A percentile compares a stretch with the other conserved stretches of the same genome.
These are phyloP conservation scores for Pseudorhiza aurosa DNA, from an alignment of 30 jellyfish, hydroid and myxozoan species.

Conservation along the genomic window DNA sequence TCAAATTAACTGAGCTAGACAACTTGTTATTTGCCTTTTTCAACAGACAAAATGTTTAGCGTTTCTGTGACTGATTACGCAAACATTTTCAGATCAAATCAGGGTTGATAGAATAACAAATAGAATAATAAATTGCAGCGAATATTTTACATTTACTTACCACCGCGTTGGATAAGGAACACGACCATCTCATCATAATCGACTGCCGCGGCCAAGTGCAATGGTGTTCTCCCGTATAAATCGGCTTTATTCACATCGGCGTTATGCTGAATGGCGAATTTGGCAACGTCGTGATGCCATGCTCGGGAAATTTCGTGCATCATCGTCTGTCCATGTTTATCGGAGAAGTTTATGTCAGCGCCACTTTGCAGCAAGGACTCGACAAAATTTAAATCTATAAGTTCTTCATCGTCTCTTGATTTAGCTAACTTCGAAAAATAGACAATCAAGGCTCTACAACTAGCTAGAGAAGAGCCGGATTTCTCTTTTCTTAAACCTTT, in stretches of 20 bases:
- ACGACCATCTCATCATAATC: conserved; percentile 98
- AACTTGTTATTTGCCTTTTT: too few species aligned
- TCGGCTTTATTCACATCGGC: conserved; percentile 97
- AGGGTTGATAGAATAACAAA: too few species aligned
- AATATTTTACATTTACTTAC: too few species aligned
- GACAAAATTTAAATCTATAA: conserved; percentile 88
- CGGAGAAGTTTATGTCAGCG: conserved; percentile 94
- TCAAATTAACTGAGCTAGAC: too few species aligned
- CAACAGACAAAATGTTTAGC: too few species aligned
- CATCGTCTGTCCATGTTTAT: conserved; percentile 93
- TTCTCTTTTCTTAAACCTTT: conserved; percentile 21
- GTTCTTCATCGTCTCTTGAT: conserved; percentile 92
- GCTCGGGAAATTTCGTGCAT: conserved; percentile 98
- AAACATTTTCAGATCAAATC: too few species aligned
- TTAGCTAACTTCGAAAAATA: conserved; percentile 97
- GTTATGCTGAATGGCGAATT: conserved; percentile 94
- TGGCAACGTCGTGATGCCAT: conserved; percentile 99
- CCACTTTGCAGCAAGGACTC: conserved; percentile 96
- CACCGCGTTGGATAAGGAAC: conserved; percentile 88
- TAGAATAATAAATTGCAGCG: too few species aligned
- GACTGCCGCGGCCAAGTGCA: conserved; percentile 99
- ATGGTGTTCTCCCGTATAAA: conserved; percentile 86
- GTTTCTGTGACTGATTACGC: too few species aligned
- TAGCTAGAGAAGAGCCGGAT: conserved; percentile 91
- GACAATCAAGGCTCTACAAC: conserved; percentile 97